These are phyloP conservation scores for Esox lucius DNA, from an alignment of 2,797 vertebrate species.

Conservation along the genomic window DNA sequence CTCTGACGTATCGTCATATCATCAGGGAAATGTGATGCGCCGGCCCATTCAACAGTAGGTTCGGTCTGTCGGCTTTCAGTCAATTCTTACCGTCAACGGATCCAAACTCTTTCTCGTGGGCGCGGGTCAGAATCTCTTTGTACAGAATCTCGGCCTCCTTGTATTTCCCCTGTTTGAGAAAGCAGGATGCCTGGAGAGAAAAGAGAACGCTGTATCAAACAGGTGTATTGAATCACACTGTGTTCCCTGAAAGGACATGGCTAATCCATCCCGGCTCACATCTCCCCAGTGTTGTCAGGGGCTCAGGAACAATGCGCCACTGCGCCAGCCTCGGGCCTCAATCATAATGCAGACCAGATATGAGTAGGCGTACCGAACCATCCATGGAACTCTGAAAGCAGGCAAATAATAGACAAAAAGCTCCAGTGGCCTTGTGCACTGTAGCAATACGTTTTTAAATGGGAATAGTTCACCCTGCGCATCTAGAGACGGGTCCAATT, in stretches of 20 bases:
- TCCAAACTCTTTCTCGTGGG: conserved; percentile 97
- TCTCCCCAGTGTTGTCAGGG: conserved; percentile 6
- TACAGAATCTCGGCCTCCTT: conserved; percentile 95
- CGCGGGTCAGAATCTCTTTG: conserved; percentile 97
- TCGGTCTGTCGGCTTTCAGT: neutral
- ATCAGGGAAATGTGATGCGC: neutral
- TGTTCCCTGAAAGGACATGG: conserved; percentile 11
- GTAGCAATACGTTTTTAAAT: neutral
- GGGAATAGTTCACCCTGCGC: neutral
- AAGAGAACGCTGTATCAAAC: conserved; percentile 23
- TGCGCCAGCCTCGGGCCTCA: conserved; percentile 13
- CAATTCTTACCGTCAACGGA: conserved; percentile 91
- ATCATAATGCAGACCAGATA: conserved; percentile 26
- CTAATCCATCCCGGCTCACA: conserved; percentile 12
- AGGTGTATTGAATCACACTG: conserved; percentile 14
- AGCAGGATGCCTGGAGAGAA: conserved; percentile 89
- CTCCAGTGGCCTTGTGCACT: neutral
- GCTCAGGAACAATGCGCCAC: conserved; percentile 28
- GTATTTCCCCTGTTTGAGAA: conserved; percentile 97
- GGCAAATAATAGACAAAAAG: conserved; percentile 8
- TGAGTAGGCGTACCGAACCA: neutral
- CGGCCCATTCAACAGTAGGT: neutral
- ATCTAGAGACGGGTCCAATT: neutral
- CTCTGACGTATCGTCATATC: neutral
- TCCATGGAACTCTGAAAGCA: neutral